Evolutionary conservation across 2,113 vertebrate species (phyloP).

Genomic region (Upupa epops): DNA sequence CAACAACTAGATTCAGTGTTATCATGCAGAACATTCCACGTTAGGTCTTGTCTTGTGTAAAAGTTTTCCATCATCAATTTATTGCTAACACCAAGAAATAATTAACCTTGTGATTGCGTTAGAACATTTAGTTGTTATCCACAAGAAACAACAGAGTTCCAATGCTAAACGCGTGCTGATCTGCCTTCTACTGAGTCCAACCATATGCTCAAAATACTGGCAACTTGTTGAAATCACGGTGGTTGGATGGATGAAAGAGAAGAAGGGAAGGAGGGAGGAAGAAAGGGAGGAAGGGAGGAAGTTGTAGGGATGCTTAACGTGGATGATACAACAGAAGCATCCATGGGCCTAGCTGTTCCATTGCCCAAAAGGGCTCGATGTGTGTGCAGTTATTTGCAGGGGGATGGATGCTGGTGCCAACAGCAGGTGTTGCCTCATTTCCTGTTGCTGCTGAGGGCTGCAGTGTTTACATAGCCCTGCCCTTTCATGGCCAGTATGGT

Average conservation of each 20-base stretch:
- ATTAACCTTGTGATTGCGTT: neutral
- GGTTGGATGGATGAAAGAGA: neutral
- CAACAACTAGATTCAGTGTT: neutral
- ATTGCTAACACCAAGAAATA: neutral
- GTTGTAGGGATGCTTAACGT: neutral
- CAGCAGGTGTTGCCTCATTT: neutral
- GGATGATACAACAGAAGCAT: neutral
- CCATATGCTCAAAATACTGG: neutral
- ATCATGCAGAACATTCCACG: neutral
- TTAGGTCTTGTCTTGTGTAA: neutral
- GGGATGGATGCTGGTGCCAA: neutral
- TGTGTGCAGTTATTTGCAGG: neutral
- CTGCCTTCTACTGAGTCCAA: neutral
- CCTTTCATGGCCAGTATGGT: rapidly evolving
- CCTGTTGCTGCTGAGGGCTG: neutral
- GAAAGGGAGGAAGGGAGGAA: neutral
- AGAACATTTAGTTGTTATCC: too few species aligned
- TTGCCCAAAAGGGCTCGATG: neutral
- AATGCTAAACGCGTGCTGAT: too few species aligned
- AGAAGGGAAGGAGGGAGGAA: neutral
- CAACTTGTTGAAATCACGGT: neutral
- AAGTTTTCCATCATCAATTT: neutral
- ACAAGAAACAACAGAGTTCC: constrained; percentile 3
- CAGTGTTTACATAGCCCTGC: neutral
- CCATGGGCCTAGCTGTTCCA: neutral